A percentile compares a stretch with the other conserved stretches of the same genome.
phyloP scores from a whole-genome alignment of 2,797 vertebrate species.

The Coilia nasus region DNA sequence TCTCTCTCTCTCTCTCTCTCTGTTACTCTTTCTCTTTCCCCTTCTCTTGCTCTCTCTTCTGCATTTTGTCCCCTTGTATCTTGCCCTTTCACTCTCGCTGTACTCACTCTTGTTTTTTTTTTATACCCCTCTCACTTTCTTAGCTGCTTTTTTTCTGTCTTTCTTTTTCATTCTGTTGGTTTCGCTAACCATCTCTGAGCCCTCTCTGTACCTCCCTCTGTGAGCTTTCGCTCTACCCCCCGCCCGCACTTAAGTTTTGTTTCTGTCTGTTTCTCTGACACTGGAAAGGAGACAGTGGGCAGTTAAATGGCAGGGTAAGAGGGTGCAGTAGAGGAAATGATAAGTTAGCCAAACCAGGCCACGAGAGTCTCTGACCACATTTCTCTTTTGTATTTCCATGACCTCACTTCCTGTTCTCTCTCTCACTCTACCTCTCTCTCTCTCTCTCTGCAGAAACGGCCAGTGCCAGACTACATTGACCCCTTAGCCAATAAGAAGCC shows the following conservation, averaged over 20 bases:
- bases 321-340: neutral
- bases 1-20: neutral
- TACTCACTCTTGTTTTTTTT: too few species aligned
- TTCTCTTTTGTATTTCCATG: conserved; percentile 6
- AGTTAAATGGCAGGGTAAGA: neutral
- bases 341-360: neutral
- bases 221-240: neutral
- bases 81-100: neutral
- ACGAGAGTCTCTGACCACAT: neutral
- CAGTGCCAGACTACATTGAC: conserved; percentile 88
- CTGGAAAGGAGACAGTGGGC: neutral
- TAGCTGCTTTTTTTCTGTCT: neutral
- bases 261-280: neutral
- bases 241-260: neutral
- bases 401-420: conserved; percentile 3
- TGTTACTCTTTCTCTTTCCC: neutral
- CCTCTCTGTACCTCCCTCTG: neutral
- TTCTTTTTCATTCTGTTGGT: neutral
- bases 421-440: neutral
- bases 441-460: conserved; percentile 81
- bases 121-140: neutral
- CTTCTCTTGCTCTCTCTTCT: neutral
- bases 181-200: neutral
- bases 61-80: neutral
- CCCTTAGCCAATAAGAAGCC: conserved; percentile 91